Evolutionary conservation across 2,888 invertebrate genomes (phyloP), one percentile per base, ranked within the genome.

Genomic region (Microdon myrmicae): DNA sequence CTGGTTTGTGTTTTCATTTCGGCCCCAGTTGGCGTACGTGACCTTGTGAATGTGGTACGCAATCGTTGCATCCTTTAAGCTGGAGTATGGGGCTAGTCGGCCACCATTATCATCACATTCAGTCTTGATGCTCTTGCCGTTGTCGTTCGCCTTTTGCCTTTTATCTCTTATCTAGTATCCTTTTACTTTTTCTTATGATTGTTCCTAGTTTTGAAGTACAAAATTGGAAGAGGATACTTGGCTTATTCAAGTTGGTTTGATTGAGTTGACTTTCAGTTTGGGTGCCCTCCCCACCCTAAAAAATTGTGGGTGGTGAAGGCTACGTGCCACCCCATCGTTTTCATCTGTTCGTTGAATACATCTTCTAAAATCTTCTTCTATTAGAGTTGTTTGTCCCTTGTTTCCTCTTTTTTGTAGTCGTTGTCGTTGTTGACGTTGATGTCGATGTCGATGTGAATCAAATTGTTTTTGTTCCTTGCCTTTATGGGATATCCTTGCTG

Each of bases 1-100:
- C 92, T 92, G 81, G 90, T 92, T 79, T 92, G 92, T 70, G 90
- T 90, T 84, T 92, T 92, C 92, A 92, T 92, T 82, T 93, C 92
- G 75, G 90, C 89, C 70, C 92, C 91, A 67, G 92, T 93, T 68
- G 92, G 92, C 70, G 92, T 92, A 75, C 89, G 87, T 79, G 92
- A 92, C 77, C 92, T 87, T 82, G 89, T 90, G 84, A 92, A 91
- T 68, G 92, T 92, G 79, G 90, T 89, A 78, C 91, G 88, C 83
- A 92, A 84, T 78, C 79, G 79, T 53, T 79, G 78, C 79, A 79
- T 79, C 61, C 67, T 73, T 41, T 29, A 23, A 39, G 53, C 32
- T 64, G 54, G 44, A 32, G 41, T n/a, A 56, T 56, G 45, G 55
- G 61, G 56, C 56, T 53, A 43, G 13, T 29, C 13, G 38, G 23